A percentile compares a stretch with the other conserved stretches of the same genome.
Evolutionary conservation across 92 coral and sea anemone genomes (phyloP).

Genomic region (Pocillopora grandis): DNA sequence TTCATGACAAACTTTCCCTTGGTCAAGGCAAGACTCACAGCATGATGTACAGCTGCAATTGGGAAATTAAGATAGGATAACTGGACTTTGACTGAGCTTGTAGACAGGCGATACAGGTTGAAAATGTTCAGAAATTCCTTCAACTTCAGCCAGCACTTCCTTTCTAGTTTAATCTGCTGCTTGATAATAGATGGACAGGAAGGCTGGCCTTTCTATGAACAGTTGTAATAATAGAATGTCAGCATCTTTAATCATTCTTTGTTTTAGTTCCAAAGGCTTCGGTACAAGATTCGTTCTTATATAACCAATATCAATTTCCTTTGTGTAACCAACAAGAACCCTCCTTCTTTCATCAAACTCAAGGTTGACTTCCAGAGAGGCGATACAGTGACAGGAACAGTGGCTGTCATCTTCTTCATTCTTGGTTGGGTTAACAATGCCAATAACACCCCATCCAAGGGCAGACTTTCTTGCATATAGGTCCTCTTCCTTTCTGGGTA

Average conservation of each 20-base stretch:
- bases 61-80: conserved; percentile 35
- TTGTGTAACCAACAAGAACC: conserved; percentile 50
- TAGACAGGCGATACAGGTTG: conserved; percentile 50
- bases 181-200: conserved; percentile 32
- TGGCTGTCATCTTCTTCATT: neutral
- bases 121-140: conserved; percentile 45
- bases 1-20: conserved; percentile 42
- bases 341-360: conserved; percentile 51
- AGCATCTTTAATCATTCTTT: conserved; percentile 61
- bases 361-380: conserved; percentile 19
- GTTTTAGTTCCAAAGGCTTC: conserved; percentile 38
- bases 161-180: conserved; percentile 48
- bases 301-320: conserved; percentile 41
- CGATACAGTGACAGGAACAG: neutral
- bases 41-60: conserved; percentile 40
- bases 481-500: conserved; percentile 40
- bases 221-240: conserved; percentile 58
- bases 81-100: conserved; percentile 54
- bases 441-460: conserved; percentile 53
- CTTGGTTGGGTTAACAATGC: conserved; percentile 7
- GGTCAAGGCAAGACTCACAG: conserved; percentile 51
- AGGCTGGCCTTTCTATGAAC: conserved; percentile 48
- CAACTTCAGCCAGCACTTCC: conserved; percentile 48
- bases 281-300: conserved; percentile 42
- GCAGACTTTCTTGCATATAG: conserved; percentile 43